Evolutionary conservation across 2,888 invertebrate species (phyloP).

Genomic region (Elysia crispata): DNA sequence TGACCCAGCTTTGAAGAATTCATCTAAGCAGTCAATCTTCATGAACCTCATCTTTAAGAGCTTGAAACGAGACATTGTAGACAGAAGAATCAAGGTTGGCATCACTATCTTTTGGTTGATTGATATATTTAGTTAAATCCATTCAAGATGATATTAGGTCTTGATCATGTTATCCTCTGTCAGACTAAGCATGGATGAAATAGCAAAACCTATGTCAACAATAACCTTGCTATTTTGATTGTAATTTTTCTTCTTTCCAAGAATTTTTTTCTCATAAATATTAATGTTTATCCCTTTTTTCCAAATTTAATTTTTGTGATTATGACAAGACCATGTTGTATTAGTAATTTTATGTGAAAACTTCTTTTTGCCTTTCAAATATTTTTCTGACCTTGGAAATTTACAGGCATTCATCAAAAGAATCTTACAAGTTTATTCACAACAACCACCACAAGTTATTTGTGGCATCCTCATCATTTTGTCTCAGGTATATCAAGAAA

Average conservation of each 20-base stretch:
- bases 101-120: background rate
- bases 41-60: slow-evolving; percentile 92
- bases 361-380: too few relatives aligned
- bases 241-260: too few relatives aligned
- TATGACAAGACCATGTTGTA: too few relatives aligned
- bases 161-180: background rate
- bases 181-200: background rate
- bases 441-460: slow-evolving; percentile 86
- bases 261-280: too few relatives aligned
- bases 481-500: slow-evolving; percentile 80
- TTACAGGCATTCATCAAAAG: slow-evolving; percentile 89
- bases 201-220: too few relatives aligned
- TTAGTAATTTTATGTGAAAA: too few relatives aligned
- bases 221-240: too few relatives aligned
- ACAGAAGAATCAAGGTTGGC: slow-evolving; percentile 81
- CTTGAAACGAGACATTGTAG: slow-evolving; percentile 86
- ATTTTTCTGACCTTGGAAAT: background rate
- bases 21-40: slow-evolving; percentile 83
- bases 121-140: background rate
- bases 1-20: slow-evolving; percentile 84
- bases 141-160: background rate
- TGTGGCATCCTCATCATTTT: slow-evolving; percentile 90
- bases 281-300: too few relatives aligned
- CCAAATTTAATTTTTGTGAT: too few relatives aligned
- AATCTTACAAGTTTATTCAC: slow-evolving; percentile 82